phyloP scores from a whole-genome alignment of 2,797 vertebrate genomes.

The Enteromius fasciolatus region DNA sequence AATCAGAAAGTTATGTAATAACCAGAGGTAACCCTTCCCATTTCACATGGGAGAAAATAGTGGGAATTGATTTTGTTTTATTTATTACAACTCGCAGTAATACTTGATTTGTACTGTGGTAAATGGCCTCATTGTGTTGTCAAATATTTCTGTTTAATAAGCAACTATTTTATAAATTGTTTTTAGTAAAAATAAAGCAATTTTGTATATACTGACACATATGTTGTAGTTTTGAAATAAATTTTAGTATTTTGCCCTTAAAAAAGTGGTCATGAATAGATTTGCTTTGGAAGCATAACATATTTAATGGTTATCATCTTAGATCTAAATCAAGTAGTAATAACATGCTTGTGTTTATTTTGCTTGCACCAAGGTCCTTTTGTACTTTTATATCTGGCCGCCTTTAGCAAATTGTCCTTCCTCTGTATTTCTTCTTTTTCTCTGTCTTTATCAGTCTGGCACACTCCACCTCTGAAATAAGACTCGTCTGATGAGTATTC shows the following conservation, averaged over 20 bases:
- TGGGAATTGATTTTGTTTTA: background rate
- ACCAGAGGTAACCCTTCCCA: background rate
- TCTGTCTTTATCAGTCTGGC: constrained; percentile 72
- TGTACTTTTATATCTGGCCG: background rate
- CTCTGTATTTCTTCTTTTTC: background rate
- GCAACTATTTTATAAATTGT: too few relatives aligned
- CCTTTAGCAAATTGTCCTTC: background rate
- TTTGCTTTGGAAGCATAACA: background rate
- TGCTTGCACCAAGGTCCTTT: background rate
- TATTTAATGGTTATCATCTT: background rate
- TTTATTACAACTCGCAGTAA: background rate
- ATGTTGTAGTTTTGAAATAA: background rate
- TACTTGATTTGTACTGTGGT: background rate
- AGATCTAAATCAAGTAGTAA: background rate
- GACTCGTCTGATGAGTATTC: constrained; percentile 70
- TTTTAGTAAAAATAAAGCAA: background rate
- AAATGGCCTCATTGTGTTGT: background rate
- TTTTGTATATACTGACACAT: background rate
- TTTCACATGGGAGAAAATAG: background rate
- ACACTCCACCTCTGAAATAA: constrained; percentile 73
- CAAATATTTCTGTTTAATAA: background rate
- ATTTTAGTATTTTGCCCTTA: background rate
- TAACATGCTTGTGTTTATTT: background rate
- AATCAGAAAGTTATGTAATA: background rate
- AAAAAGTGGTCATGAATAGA: background rate